Evolutionary conservation across 1,140 invertebrate genomes (phyloP).

Genomic region (Orussus abietinus): DNA sequence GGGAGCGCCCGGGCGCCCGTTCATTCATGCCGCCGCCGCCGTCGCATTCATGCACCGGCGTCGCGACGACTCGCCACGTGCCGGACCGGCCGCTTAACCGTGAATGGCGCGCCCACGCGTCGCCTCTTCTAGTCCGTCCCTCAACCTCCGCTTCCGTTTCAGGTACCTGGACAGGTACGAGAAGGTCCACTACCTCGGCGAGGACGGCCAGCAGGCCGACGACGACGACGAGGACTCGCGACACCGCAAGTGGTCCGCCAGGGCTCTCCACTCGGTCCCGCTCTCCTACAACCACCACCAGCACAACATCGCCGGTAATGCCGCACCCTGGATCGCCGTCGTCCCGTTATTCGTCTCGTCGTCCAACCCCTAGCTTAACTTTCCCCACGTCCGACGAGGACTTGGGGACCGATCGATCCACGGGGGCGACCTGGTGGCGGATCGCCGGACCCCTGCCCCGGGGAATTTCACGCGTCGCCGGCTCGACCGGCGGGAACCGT

Average conservation of each 20-base stretch:
- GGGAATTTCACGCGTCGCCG: too few relatives aligned
- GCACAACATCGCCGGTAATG: constrained; percentile 75
- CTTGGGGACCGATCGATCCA: too few relatives aligned
- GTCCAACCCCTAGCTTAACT: too few relatives aligned
- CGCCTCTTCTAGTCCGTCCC: background rate
- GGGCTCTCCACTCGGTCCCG: constrained; percentile 69
- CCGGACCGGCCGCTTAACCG: constrained; percentile 7
- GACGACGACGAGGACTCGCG: constrained; percentile 74
- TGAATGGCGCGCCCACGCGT: background rate
- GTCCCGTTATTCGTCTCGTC: too few relatives aligned
- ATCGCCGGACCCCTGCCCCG: too few relatives aligned
- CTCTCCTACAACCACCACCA: constrained; percentile 79
- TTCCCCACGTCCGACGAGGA: too few relatives aligned
- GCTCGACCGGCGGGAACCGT: too few relatives aligned
- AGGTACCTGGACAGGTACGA: constrained; percentile 83
- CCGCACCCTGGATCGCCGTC: too few relatives aligned
- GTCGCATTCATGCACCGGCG: constrained; percentile 8
- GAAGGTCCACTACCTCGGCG: constrained; percentile 79
- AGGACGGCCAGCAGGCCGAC: constrained; percentile 71
- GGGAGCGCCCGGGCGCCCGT: constrained; percentile 15
- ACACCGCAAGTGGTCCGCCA: constrained; percentile 65
- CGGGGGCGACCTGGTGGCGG: too few relatives aligned
- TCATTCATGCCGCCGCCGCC: constrained; percentile 39
- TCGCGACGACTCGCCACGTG: constrained; percentile 31
- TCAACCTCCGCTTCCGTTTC: constrained; percentile 26